Evolutionary conservation across 2,113 vertebrate genomes (phyloP).

Genomic region (Passer montanus): DNA sequence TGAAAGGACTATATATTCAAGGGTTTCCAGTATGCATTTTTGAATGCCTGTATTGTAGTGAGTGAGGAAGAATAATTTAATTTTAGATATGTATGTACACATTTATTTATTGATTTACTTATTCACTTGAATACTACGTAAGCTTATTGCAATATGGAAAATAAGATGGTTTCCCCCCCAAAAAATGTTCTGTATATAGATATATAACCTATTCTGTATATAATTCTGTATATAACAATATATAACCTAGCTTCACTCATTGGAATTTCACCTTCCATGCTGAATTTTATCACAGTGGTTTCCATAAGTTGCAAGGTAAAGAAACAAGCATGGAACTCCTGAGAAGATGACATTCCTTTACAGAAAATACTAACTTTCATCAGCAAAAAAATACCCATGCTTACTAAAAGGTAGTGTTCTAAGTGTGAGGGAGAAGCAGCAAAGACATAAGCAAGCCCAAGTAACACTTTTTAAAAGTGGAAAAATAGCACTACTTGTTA

Average conservation of each 20-base stretch:
- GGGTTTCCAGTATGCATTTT: background rate
- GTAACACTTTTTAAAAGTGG: background rate
- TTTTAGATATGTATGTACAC: background rate
- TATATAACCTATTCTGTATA: no score
- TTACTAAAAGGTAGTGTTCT: background rate
- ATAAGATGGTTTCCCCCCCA: fast-evolving
- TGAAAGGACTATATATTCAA: background rate
- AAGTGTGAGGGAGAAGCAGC: background rate
- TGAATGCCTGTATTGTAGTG: background rate
- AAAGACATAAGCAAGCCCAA: background rate
- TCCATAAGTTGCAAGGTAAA: background rate
- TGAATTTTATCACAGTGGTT: background rate
- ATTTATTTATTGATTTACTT: background rate
- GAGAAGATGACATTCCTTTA: background rate
- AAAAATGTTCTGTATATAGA: background rate
- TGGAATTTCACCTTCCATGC: background rate
- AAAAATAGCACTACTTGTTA: background rate
- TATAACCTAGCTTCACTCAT: background rate
- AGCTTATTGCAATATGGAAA: background rate
- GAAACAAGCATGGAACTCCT: background rate
- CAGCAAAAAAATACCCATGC: background rate
- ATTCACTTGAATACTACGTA: background rate
- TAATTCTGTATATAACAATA: background rate
- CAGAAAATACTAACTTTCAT: background rate
- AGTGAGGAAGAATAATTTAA: background rate